phyloP scores from a whole-genome alignment of 2,113 vertebrate genomes.

The Mobula hypostoma region DNA sequence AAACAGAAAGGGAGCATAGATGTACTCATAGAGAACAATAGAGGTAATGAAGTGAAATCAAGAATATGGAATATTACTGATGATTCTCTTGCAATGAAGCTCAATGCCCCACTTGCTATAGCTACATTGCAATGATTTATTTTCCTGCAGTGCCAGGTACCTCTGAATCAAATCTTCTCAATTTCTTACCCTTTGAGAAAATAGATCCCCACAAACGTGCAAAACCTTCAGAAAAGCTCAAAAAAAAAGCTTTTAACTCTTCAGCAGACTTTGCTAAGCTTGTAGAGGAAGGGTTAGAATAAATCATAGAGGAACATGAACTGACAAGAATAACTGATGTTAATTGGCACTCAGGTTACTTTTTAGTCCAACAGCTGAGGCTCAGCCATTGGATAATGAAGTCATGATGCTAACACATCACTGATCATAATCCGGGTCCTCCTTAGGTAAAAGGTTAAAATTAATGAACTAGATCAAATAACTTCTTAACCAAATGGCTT shows the following conservation, averaged over 20 bases:
- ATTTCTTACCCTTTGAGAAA: too few species aligned
- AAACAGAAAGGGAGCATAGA: too few species aligned
- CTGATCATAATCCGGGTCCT: background rate
- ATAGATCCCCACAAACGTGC: too few species aligned
- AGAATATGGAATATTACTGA: too few species aligned
- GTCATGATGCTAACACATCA: background rate
- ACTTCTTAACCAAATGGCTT: background rate
- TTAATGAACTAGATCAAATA: background rate
- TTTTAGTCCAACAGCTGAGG: background rate
- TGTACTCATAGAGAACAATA: too few species aligned
- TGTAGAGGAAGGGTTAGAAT: background rate
- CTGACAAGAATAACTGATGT: background rate
- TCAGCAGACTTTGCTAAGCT: background rate
- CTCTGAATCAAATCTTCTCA: too few species aligned
- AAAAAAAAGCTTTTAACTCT: background rate
- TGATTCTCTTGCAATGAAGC: too few species aligned
- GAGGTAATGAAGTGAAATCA: too few species aligned
- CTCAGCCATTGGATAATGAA: background rate
- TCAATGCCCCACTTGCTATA: too few species aligned
- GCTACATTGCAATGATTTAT: too few species aligned
- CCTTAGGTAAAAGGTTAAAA: background rate
- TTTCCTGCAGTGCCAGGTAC: too few species aligned
- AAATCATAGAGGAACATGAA: background rate
- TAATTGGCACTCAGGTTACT: background rate
- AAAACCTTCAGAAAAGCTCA: background rate